These are phyloP conservation scores for Lissonota sp. DNA, from an alignment of 2,888 invertebrate species.

Conservation along the genomic window DNA sequence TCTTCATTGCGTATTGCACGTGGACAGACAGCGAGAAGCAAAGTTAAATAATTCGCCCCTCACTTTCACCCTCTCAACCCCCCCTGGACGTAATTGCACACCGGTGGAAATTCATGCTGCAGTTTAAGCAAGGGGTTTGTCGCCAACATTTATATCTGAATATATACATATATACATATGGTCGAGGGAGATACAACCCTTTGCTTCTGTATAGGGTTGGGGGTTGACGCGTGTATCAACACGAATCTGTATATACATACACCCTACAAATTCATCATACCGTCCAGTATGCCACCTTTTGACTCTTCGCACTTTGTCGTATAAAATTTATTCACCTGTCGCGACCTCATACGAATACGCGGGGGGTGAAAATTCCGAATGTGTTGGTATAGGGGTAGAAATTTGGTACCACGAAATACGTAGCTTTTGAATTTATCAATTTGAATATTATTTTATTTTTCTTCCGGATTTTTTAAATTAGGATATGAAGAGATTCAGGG, in stretches of 20 bases:
- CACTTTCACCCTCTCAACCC: conserved; percentile 44
- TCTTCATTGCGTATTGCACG: conserved; percentile 31
- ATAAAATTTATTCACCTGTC: conserved; percentile 59
- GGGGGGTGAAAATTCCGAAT: background rate
- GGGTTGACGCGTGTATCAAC: too few relatives aligned
- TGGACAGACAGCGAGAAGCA: conserved; percentile 66
- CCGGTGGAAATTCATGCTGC: conserved; percentile 51
- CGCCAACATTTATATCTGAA: conserved; percentile 11
- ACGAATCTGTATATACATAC: background rate
- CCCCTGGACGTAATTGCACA: conserved; percentile 72
- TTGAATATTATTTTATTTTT: background rate
- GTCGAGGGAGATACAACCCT: too few relatives aligned
- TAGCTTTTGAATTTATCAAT: background rate
- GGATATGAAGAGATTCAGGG: background rate
- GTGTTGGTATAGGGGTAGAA: too few relatives aligned
- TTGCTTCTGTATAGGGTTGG: too few relatives aligned
- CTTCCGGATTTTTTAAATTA: background rate
- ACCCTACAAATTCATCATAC: background rate
- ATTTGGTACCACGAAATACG: too few relatives aligned
- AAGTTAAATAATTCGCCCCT: conserved; percentile 78
- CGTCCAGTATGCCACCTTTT: conserved; percentile 33
- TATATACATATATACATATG: background rate
- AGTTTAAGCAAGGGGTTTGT: conserved; percentile 57
- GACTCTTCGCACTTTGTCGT: conserved; percentile 51
- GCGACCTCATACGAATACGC: background rate